Percentiles rank a stretch among this genome's conserved stretches.
Conservation (phyloP, 2,797 vertebrate genomes). For the Microcaecilia unicolor region DNA sequence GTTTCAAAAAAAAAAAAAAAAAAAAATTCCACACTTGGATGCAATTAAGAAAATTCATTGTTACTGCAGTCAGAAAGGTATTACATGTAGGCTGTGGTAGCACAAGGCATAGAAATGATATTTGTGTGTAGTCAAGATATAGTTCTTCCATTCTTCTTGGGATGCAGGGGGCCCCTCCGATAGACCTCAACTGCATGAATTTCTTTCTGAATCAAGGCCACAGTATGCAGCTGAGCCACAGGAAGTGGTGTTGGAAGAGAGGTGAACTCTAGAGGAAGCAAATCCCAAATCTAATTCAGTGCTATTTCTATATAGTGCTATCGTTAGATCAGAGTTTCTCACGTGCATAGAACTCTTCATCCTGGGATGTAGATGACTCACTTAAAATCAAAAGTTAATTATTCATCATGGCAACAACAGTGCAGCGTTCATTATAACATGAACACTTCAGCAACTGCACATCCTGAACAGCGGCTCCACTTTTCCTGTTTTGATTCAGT, state of each 20-base stretch:
- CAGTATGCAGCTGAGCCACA: slow-evolving; percentile 34
- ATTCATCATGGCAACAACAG: slow-evolving; percentile 47
- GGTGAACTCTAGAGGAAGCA: slow-evolving; percentile 12
- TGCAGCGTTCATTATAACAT: slow-evolving; percentile 62
- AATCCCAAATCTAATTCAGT: slow-evolving; percentile 40
- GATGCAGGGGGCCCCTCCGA: too few relatives aligned
- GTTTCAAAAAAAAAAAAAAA: slow-evolving; percentile 26
- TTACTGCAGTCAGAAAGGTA: too few relatives aligned
- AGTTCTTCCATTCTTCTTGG: too few relatives aligned
- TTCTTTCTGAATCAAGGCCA: slow-evolving; percentile 32
- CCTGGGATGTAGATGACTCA: slow-evolving; percentile 34
- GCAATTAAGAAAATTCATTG: too few relatives aligned
- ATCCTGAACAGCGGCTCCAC: slow-evolving; percentile 50
- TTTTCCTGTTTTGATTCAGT: slow-evolving; percentile 36
- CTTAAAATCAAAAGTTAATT: slow-evolving; percentile 36
- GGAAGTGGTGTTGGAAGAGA: slow-evolving; percentile 16
- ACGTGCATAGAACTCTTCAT: slow-evolving; percentile 11
- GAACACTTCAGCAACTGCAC: slow-evolving; percentile 58
- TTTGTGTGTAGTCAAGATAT: too few relatives aligned
- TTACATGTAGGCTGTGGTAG: too few relatives aligned
- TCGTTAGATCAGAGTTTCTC: slow-evolving; percentile 15
- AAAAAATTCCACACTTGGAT: too few relatives aligned
- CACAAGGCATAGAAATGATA: too few relatives aligned
- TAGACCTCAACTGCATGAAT: too few relatives aligned
- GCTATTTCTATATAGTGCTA: slow-evolving; percentile 46